Base-by-base conservation (phyloP, 2,888 invertebrate species). In the Coelogynopora nodosa region DNA sequence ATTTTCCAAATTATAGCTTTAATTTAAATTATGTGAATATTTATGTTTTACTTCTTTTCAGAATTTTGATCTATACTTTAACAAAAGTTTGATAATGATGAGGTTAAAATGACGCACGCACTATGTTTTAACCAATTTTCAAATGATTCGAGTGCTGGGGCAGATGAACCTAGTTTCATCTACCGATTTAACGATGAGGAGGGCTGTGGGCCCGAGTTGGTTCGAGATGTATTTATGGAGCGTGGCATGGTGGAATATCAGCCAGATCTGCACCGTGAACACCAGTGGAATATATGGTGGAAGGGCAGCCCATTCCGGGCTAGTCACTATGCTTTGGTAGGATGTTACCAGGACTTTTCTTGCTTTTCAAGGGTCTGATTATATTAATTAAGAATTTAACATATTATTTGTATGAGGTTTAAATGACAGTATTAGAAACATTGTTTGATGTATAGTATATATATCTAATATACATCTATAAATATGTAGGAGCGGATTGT, bases 201-300 rank as follows among this genome's bases (percentile, higher is more conserved):
- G 30, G 85, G 91, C 0, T 88, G 88, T 84, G 91, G 90, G 1
- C 91, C 91, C 80, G 91, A 91, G 28, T 85, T 91, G 13, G 87
- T 91, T 0, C 89, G 89, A 0, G 90, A 95, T 94, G 95, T 95
- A 31, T 95, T 95, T 90, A 93, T 94, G 86, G 95, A 95, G 91
- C 93, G 95, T 10, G 95, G 95, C 0, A 96, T 95, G 96, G 93
- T 94, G 81, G 94, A 95, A 90, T 95, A 94, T 91, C 93, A 93
- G 67, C 92, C 93, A 30, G 94, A 95, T 87, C 92, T 92, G 0
- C 90, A 91, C 82, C 89, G 89, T 30, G 90, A 92, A 74, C 87
- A 89, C 28, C 90, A 94, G 87, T 96, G 96, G 96, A 95, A 96
- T 90, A 93, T 96, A 0, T 96, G 95, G 95, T 96, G 95, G 95